Evolutionary conservation across 2,797 vertebrate genomes (phyloP).

Genomic region (Avahi laniger): DNA sequence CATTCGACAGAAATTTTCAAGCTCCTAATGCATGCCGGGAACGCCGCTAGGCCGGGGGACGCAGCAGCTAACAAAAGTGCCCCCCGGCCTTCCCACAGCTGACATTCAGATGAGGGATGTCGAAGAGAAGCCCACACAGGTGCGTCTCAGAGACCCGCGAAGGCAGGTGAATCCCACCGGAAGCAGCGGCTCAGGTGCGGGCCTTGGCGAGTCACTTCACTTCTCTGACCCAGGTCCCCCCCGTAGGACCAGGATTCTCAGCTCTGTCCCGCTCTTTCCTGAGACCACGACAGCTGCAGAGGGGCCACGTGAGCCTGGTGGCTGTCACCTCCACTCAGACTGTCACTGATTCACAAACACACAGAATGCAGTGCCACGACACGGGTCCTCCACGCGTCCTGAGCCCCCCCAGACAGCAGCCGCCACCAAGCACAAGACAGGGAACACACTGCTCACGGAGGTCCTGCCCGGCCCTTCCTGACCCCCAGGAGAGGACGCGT

Average conservation of each 20-base stretch:
- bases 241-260: neutral
- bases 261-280: neutral
- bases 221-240: neutral
- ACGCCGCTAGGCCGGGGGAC: neutral
- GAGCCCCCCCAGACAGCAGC: neutral
- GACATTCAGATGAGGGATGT: neutral
- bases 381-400: neutral
- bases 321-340: neutral
- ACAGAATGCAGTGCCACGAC: too few species aligned
- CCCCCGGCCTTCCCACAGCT: rapidly evolving
- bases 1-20: neutral
- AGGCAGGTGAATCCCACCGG: neutral
- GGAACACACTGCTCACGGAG: neutral
- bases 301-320: neutral
- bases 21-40: rapidly evolving
- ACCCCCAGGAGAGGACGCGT: neutral
- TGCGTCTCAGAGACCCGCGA: neutral
- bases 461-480: neutral
- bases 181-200: neutral
- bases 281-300: neutral
- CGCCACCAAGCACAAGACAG: neutral
- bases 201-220: neutral
- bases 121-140: neutral
- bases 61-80: too few species aligned
- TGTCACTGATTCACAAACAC: neutral